Evolutionary conservation across 1,140 invertebrate species (phyloP).

Genomic region (Octopus bimaculoides): DNA sequence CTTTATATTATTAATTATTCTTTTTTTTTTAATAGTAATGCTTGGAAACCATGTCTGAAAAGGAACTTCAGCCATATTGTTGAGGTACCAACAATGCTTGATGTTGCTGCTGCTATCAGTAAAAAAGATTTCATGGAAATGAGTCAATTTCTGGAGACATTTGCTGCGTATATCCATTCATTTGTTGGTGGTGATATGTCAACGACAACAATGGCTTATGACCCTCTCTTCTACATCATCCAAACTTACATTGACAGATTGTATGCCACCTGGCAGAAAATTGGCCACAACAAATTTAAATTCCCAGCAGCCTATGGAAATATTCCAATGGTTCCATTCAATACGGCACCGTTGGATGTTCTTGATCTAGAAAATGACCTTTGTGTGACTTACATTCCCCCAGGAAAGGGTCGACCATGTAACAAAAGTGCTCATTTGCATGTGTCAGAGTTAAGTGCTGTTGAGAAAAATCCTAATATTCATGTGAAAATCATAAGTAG

Average conservation of each 20-base stretch:
- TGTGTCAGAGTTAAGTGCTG: slow-evolving; percentile 14
- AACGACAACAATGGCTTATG: slow-evolving; percentile 42
- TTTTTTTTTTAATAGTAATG: slow-evolving; percentile 15
- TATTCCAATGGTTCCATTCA: slow-evolving; percentile 52
- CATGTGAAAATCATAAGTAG: slow-evolving; percentile 16
- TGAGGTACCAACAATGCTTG: slow-evolving; percentile 44
- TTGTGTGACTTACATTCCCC: slow-evolving; percentile 38
- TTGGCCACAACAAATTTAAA: slow-evolving; percentile 42
- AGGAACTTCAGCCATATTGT: slow-evolving; percentile 44
- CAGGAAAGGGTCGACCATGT: slow-evolving; percentile 34
- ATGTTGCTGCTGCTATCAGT: slow-evolving; percentile 42
- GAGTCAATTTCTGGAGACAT: slow-evolving; percentile 45
- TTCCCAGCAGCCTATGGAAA: slow-evolving; percentile 46
- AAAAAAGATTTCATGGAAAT: slow-evolving; percentile 47
- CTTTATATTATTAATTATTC: too few relatives aligned
- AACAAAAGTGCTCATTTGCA: background rate
- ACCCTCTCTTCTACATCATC: slow-evolving; percentile 49
- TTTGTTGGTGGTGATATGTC: slow-evolving; percentile 53
- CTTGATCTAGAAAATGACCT: slow-evolving; percentile 44
- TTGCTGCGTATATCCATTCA: slow-evolving; percentile 42
- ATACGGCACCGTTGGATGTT: slow-evolving; percentile 41
- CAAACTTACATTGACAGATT: slow-evolving; percentile 50
- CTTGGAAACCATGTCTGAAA: slow-evolving; percentile 49
- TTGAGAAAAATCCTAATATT: slow-evolving; percentile 29
- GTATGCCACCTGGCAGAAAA: slow-evolving; percentile 51